Conservation (phyloP, 2,113 vertebrate species). For the Python bivittatus region DNA sequence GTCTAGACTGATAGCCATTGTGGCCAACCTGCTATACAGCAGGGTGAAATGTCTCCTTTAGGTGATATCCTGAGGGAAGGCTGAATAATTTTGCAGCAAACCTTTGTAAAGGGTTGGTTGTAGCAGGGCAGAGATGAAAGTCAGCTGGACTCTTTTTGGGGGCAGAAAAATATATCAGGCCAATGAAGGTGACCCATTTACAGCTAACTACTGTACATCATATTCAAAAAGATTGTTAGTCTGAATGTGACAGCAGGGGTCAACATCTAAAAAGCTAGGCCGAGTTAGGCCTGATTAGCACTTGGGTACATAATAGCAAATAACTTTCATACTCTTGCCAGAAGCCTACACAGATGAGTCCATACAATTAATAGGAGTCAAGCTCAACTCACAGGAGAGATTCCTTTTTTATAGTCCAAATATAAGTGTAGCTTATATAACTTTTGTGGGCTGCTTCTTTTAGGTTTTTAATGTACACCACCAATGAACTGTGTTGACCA, state of each 20-base stretch:
- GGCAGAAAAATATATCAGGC: neutral
- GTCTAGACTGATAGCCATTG: neutral
- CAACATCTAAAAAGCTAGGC: neutral
- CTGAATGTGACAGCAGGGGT: neutral
- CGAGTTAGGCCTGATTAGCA: neutral
- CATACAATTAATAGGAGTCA: neutral
- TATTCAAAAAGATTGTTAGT: neutral
- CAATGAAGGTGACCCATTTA: neutral
- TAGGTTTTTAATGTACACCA: neutral
- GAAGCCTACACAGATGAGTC: neutral
- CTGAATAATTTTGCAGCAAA: neutral
- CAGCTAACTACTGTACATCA: neutral
- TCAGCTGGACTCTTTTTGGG: neutral
- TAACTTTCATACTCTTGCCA: neutral
- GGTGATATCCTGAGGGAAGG: too few species aligned
- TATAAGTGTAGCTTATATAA: neutral
- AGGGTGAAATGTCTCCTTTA: neutral
- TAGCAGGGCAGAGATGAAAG: neutral
- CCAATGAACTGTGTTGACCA: conserved; percentile 1
- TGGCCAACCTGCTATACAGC: too few species aligned
- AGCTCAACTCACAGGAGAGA: neutral
- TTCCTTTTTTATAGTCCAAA: neutral
- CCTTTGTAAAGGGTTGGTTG: neutral
- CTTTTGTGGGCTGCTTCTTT: neutral
- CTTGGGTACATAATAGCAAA: neutral